Evolutionary conservation across 2,797 vertebrate species (phyloP).

Genomic region (Crossoptilon crossoptilon): DNA sequence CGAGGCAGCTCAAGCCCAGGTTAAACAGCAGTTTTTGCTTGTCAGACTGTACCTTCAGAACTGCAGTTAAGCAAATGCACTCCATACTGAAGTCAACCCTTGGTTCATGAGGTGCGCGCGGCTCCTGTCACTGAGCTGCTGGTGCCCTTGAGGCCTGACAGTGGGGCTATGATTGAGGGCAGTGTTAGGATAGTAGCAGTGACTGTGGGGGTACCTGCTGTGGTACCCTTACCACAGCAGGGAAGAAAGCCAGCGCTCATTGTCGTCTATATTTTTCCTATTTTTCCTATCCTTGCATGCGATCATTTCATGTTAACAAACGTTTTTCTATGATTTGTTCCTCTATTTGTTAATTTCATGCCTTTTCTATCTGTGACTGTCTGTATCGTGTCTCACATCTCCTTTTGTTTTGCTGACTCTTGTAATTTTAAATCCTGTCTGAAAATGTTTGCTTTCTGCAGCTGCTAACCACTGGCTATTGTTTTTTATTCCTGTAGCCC

Average conservation of each 20-base stretch:
- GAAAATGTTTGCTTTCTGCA: background rate
- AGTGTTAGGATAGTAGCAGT: background rate
- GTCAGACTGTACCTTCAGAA: background rate
- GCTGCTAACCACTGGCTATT: background rate
- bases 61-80: background rate
- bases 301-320: background rate
- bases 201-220: background rate
- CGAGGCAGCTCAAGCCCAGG: background rate
- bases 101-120: background rate
- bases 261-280: background rate
- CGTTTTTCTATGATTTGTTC: background rate
- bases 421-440: background rate
- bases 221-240: background rate
- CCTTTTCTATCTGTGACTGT: background rate
- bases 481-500: background rate
- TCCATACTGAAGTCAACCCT: background rate
- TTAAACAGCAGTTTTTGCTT: background rate
- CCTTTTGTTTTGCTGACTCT: conserved; percentile 28
- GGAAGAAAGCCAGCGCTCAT: background rate
- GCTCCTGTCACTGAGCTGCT: background rate
- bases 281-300: background rate
- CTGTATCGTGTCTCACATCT: background rate
- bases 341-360: background rate
- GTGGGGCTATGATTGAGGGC: too few species aligned
- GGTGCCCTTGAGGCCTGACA: background rate